A percentile compares a stretch with the other conserved stretches of the same genome.
Evolutionary conservation across 2,888 invertebrate genomes (phyloP).

Genomic region (Sarcophaga caerulescens): DNA sequence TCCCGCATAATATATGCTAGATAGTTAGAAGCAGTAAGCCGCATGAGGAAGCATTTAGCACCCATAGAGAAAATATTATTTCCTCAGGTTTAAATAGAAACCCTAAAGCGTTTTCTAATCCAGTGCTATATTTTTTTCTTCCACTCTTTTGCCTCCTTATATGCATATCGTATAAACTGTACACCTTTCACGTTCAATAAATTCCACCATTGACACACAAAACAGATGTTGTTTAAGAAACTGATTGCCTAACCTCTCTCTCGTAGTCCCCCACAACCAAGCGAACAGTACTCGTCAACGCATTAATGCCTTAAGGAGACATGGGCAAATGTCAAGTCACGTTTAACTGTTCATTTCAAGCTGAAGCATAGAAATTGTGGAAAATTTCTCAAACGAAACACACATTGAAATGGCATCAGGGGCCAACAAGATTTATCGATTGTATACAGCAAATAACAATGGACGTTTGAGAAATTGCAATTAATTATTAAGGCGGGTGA

Average conservation of each 20-base stretch:
- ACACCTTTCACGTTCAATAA: constrained; percentile 13
- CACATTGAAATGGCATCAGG: not conserved
- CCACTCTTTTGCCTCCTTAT: not conserved
- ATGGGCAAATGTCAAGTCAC: constrained; percentile 53
- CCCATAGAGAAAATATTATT: no score
- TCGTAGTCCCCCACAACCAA: no score
- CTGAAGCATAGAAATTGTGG: constrained; percentile 24
- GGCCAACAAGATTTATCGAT: constrained; percentile 37
- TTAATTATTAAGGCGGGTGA: constrained; percentile 30
- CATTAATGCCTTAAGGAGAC: constrained; percentile 37
- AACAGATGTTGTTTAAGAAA: constrained; percentile 12
- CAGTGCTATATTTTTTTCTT: not conserved
- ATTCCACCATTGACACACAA: constrained; percentile 27
- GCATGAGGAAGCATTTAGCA: no score
- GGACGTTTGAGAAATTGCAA: constrained; percentile 21
- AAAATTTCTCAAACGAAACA: not conserved
- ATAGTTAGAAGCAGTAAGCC: no score
- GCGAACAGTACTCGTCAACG: not conserved
- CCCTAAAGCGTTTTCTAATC: no score
- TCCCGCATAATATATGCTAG: no score
- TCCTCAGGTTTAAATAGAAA: no score
- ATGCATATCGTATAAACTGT: not conserved
- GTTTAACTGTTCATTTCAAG: constrained; percentile 38
- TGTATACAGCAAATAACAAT: constrained; percentile 44
- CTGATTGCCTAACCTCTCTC: not conserved